Evolutionary conservation across 1,140 invertebrate species (phyloP), one percentile per base, ranked within the genome.

Genomic region (Ephestia elutella): DNA sequence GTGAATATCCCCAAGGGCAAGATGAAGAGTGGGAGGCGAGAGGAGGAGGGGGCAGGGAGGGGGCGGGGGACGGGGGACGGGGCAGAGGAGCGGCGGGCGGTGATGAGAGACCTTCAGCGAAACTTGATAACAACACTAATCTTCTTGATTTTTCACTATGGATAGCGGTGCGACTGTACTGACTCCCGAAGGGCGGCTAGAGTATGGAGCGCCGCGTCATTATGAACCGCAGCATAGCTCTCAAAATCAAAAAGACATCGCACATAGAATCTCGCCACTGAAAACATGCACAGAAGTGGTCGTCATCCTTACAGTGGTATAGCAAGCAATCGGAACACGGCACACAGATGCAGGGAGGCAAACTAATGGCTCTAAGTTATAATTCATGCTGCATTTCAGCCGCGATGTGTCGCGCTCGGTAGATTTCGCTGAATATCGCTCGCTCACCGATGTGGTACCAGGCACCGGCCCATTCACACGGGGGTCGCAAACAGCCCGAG

Each of bases 91-190:
- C 32, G 38, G 38, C 38, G 67, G 62, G 64, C 60, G 82, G 82
- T 80, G 83, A 86, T 83, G 85, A 87, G 83, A 82, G 86, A 86
- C 80, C 80, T 87, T 87, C 85, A 87, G 85, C 85, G 85, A 86
- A 82, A 86, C 79, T 72, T 64, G 65, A 70, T 54, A 75, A 76
- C 60, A 65, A 74, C 62, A 66, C 67, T 62, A 72, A 83, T 79
- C 78, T 82, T 73, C 76, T 78, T 71, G 78, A 82, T 80, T 79
- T 75, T 68, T 78, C 80, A 85, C 80, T 83, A 84, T 82, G 81
- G 79, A 82, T 78, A 78, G 79, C 78, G 80, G 79, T 71, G 75
- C 77, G 77, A 70, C 64, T 66, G 65, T 56, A 53, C 11, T 50
- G 20, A 49, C 53, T 62, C 59, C 35, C 59, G 60, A 50, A 57